A percentile compares a stretch with the other conserved stretches of the same genome.
phyloP scores from a whole-genome alignment of 92 coral and sea anemone genomes.

The Epizoanthus ramosus region DNA sequence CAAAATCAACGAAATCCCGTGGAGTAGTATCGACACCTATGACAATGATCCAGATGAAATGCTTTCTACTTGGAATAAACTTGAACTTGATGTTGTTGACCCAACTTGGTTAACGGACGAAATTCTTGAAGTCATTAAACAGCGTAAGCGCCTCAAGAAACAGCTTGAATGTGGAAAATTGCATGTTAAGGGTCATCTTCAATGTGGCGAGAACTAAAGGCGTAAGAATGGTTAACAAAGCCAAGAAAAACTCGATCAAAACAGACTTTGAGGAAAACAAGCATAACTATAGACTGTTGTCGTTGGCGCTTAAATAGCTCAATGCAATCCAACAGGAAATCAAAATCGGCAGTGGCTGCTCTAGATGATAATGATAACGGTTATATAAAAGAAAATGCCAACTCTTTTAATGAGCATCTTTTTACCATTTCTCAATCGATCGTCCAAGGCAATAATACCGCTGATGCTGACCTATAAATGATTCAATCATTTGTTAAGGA shows the following conservation, averaged over 20 bases:
- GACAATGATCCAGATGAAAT: too few species aligned
- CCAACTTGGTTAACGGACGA: slow-evolving; percentile 22
- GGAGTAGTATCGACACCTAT: too few species aligned
- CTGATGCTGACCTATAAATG: neutral
- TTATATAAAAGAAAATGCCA: slow-evolving; percentile 3
- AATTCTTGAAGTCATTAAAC: slow-evolving; percentile 39
- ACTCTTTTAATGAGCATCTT: slow-evolving; percentile 17
- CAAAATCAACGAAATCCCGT: too few species aligned
- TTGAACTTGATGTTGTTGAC: too few species aligned
- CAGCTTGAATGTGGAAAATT: slow-evolving; percentile 7
- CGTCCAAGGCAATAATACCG: neutral
- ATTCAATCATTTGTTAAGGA: neutral
- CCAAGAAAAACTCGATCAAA: neutral
- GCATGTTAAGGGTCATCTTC: neutral
- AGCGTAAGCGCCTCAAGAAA: slow-evolving; percentile 15
- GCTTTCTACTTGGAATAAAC: too few species aligned
- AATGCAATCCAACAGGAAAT: slow-evolving; percentile 4
- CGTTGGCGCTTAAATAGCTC: slow-evolving; percentile 20
- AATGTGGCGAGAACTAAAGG: neutral
- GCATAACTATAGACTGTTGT: neutral
- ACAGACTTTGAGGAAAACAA: neutral
- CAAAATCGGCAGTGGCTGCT: neutral
- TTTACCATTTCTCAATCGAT: slow-evolving; percentile 14
- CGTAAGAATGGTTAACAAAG: neutral
- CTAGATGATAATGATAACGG: neutral